These are phyloP conservation scores for Drosophila nannoptera DNA, from an alignment of 1,140 invertebrate genomes.

Conservation along the genomic window DNA sequence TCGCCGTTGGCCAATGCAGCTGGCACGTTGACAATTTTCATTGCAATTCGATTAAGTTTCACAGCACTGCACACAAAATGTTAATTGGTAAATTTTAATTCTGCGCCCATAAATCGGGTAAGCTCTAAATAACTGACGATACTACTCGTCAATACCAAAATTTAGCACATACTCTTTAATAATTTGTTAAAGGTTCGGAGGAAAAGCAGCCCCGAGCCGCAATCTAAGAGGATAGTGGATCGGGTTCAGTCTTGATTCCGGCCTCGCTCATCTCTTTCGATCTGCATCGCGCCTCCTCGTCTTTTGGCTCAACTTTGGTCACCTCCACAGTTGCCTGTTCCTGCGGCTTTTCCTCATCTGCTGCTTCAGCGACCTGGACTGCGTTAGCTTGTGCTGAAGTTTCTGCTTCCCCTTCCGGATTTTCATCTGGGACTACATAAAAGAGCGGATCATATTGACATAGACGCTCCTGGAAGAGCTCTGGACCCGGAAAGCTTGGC, in stretches of 20 bases:
- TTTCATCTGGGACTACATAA: constrained; percentile 18
- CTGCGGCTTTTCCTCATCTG: background rate
- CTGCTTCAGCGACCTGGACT: background rate
- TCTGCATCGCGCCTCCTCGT: too few species aligned
- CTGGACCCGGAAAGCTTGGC: constrained; percentile 74
- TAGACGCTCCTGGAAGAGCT: constrained; percentile 5
- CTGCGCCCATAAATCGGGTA: constrained; percentile 8
- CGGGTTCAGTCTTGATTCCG: too few species aligned
- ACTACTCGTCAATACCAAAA: too few species aligned
- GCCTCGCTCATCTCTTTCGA: too few species aligned
- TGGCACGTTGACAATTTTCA: constrained; percentile 63
- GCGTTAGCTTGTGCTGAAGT: background rate
- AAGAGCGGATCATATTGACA: constrained; percentile 23
- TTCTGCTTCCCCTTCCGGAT: background rate
- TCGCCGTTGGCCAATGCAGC: constrained; percentile 21
- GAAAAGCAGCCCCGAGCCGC: too few species aligned
- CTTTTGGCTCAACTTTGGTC: too few species aligned
- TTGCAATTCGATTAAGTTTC: constrained; percentile 70
- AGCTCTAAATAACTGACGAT: background rate
- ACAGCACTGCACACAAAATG: constrained; percentile 20
- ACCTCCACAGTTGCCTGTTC: too few species aligned
- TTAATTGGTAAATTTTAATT: constrained; percentile 52
- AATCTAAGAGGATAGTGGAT: too few species aligned
- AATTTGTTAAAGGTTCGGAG: too few species aligned
- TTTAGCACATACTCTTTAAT: too few species aligned